phyloP scores from a whole-genome alignment of 1,140 invertebrate genomes.

The Rhopalosiphum padi region DNA sequence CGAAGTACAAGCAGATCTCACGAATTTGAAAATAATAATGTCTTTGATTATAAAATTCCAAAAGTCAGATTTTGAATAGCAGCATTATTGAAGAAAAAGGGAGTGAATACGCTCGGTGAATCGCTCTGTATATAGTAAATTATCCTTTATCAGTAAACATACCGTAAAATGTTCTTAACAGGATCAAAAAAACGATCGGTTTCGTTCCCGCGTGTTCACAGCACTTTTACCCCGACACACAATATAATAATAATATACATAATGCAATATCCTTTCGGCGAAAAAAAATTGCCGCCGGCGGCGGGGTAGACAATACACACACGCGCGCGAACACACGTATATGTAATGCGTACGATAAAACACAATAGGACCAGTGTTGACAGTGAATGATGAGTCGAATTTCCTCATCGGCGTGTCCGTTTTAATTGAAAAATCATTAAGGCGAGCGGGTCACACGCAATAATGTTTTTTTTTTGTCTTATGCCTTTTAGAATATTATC shows the following conservation, averaged over 20 bases:
- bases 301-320: neutral
- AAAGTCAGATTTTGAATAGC: neutral
- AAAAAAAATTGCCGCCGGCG: neutral
- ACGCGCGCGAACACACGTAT: neutral
- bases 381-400: slow-evolving; percentile 54
- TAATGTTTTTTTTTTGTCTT: slow-evolving; percentile 15
- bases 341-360: neutral
- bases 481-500: neutral
- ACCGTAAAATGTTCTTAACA: neutral
- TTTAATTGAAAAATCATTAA: slow-evolving; percentile 56
- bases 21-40: too few species aligned
- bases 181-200: neutral
- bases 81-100: neutral
- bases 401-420: slow-evolving; percentile 44
- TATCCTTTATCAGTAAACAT: neutral
- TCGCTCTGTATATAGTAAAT: neutral
- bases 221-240: neutral
- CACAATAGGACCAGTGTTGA: slow-evolving; percentile 24
- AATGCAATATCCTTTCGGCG: slow-evolving; percentile 7
- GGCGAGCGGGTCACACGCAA: slow-evolving; percentile 31
- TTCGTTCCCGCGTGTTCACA: neutral
- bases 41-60: too few species aligned
- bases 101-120: neutral
- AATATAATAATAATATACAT: neutral
- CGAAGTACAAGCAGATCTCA: too few species aligned